Conservation (phyloP, 2,888 invertebrate genomes). For the Xylota segnis region DNA sequence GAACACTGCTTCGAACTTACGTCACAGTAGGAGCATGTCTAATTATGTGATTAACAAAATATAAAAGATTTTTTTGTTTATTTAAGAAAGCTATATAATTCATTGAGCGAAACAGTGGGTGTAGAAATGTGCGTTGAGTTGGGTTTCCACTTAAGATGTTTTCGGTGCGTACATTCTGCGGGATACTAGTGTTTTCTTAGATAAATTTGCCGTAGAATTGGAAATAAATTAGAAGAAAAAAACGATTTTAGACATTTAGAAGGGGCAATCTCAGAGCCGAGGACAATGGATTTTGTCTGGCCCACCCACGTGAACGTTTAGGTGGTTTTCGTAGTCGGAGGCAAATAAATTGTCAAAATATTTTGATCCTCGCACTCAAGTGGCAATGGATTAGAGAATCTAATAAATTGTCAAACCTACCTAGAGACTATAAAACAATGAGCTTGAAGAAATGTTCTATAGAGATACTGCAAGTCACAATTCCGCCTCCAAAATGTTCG, state of each 20-base stretch:
- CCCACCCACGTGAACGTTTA: not conserved
- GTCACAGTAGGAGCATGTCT: constrained; percentile 24
- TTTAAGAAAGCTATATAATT: constrained; percentile 36
- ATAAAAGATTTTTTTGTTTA: constrained; percentile 46
- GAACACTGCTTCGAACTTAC: not conserved
- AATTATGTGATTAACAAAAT: constrained; percentile 55
- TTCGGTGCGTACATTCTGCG: not conserved
- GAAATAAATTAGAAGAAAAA: not conserved
- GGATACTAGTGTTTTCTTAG: not conserved
- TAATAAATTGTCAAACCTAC: not conserved
- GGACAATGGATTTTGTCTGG: not conserved
- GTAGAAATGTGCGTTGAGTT: constrained; percentile 33
- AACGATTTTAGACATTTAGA: not conserved
- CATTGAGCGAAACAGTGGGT: constrained; percentile 42
- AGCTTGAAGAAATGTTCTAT: too few relatives aligned
- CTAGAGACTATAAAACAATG: too few relatives aligned
- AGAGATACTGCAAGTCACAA: too few relatives aligned
- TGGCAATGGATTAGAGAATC: not conserved
- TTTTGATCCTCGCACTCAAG: not conserved
- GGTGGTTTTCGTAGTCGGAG: not conserved
- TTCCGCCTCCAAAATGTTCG: too few relatives aligned
- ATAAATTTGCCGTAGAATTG: not conserved
- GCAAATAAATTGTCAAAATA: not conserved
- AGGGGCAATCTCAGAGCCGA: not conserved
- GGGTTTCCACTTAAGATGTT: constrained; percentile 3